These are phyloP conservation scores for Micrastur ruficollis DNA, from an alignment of 2,797 vertebrate genomes.

Conservation along the genomic window DNA sequence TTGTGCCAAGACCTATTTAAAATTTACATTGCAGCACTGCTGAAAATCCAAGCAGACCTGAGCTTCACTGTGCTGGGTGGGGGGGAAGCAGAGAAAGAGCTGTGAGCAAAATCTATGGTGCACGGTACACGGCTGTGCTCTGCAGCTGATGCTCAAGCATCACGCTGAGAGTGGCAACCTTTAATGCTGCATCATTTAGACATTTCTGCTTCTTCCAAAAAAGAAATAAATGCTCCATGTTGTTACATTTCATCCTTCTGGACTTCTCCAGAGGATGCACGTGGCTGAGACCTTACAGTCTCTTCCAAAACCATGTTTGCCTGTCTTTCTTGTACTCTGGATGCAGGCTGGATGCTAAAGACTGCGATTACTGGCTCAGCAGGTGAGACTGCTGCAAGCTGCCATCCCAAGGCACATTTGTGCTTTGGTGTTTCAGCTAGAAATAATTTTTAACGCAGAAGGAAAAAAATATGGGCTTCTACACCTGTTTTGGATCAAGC, in stretches of 20 bases:
- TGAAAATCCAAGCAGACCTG: neutral
- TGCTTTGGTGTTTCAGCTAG: neutral
- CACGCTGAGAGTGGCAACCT: neutral
- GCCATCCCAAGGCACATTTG: neutral
- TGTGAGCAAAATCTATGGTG: neutral
- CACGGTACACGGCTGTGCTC: neutral
- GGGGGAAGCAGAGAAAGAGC: neutral
- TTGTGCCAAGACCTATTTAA: neutral
- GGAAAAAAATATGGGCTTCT: neutral
- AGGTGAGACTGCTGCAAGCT: neutral
- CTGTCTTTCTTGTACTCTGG: neutral
- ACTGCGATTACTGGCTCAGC: constrained; percentile 19
- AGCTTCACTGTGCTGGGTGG: neutral
- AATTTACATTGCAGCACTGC: neutral
- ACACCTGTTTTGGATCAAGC: neutral
- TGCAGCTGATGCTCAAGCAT: neutral
- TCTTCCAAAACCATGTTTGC: neutral
- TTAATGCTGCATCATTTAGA: neutral
- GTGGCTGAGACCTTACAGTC: neutral
- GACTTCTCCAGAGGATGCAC: neutral
- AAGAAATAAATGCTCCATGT: neutral
- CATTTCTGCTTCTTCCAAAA: neutral
- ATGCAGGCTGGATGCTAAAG: neutral
- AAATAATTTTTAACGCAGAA: neutral
- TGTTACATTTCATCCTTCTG: neutral